Conservation (phyloP, 2,888 invertebrate species). For the Bedellia somnulentella region DNA sequence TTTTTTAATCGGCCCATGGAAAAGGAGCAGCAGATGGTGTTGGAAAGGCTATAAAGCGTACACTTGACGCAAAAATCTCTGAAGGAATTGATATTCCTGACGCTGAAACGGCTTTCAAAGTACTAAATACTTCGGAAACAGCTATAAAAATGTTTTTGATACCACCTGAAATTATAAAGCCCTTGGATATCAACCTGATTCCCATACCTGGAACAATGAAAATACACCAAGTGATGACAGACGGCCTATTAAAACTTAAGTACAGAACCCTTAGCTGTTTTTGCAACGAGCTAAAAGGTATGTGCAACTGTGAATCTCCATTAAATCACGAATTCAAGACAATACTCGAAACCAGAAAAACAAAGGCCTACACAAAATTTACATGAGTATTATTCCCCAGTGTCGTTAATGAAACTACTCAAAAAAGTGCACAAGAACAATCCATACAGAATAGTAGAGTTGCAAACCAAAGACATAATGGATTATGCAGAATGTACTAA, state of each 20-base stretch:
- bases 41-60: constrained; percentile 12
- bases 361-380: no score
- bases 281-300: no score
- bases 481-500: constrained; percentile 3
- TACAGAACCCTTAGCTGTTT: constrained; percentile 11
- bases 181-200: constrained; percentile 4
- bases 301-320: no score
- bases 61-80: constrained; percentile 11
- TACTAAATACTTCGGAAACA: constrained; percentile 6
- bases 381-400: constrained; percentile 9
- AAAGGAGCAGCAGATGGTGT: constrained; percentile 14
- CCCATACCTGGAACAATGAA: constrained; percentile 7
- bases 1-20: constrained; percentile 12
- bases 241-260: constrained; percentile 6
- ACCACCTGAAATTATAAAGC: constrained; percentile 4
- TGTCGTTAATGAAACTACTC: constrained; percentile 8
- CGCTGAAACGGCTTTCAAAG: constrained; percentile 10
- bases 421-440: constrained; percentile 6
- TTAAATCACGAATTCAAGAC: no score
- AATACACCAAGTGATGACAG: constrained; percentile 7
- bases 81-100: constrained; percentile 11
- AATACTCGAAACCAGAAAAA: no score
- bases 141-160: constrained; percentile 5
- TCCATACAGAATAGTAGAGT: constrained; percentile 3
- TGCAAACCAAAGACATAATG: neutral